phyloP scores from a whole-genome alignment of 2,797 vertebrate genomes.

The Falco concolor region DNA sequence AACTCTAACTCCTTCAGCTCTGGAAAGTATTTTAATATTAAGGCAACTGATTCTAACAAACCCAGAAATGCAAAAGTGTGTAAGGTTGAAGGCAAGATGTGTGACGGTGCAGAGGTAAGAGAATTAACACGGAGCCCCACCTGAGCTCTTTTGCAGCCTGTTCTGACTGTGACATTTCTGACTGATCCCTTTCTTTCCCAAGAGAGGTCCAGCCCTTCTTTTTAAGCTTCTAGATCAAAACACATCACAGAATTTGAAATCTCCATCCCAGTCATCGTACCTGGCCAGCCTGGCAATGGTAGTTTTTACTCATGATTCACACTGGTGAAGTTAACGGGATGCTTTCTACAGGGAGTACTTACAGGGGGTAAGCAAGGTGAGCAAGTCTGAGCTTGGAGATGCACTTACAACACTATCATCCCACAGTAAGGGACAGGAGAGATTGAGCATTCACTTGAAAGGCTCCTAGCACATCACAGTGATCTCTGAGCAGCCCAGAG shows the following conservation, averaged over 20 bases:
- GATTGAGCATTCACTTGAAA: neutral
- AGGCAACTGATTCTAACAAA: neutral
- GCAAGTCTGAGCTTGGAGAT: neutral
- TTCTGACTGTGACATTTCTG: neutral
- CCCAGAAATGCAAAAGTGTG: neutral
- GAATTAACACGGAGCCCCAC: neutral
- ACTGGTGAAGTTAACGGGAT: neutral
- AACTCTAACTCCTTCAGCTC: neutral
- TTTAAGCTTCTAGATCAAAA: neutral
- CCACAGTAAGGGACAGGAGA: neutral
- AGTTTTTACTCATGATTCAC: neutral
- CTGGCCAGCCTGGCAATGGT: neutral
- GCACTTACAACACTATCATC: neutral
- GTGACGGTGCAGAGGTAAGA: neutral
- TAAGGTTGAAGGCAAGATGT: neutral
- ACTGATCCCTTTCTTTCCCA: neutral
- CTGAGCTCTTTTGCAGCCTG: neutral
- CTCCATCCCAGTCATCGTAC: neutral
- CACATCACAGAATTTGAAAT: neutral
- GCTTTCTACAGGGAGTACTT: neutral
- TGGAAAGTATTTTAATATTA: neutral
- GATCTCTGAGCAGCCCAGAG: neutral
- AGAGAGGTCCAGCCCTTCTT: neutral
- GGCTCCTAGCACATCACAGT: neutral
- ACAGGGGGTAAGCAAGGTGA: neutral